Evolutionary conservation across 2,113 vertebrate genomes (phyloP), one percentile per base, ranked within the genome.

Genomic region (Orcinus orca): DNA sequence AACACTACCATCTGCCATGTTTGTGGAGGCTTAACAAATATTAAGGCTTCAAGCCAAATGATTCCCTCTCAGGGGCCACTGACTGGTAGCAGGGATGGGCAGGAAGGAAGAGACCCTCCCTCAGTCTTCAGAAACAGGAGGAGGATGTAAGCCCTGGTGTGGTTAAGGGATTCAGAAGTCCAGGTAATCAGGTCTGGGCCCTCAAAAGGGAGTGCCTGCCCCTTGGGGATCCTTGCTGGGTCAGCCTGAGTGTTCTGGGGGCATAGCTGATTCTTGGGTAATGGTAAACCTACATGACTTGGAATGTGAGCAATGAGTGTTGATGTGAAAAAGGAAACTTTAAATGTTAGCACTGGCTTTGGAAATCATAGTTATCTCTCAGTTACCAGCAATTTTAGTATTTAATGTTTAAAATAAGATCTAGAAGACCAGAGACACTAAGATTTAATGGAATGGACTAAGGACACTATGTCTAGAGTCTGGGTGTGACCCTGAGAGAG

Each of bases 351-450:
- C 70, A 41, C 55, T 85, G 38, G 82, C 47, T 91, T 90, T 95
- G 58, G 86, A 71, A 80, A 92, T 89, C 70, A 25, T 83, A 89
- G 82, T 84, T 88, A 53, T 58, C 50, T 89, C 31, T 96, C 90
- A 31, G 31, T 58, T 88, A 85, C 31, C 55, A 95, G 73, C 38
- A 71, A 41, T 82, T 94, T 90, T 91, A 74, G 38, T 77, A 70
- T 68, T 63, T 77, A 20, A 44, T 90, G 58, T 97, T 91, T 93
- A 94, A 95, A 97, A 58, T 88, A 65, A 82, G 68, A 91, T 47
- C 85, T 77, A 79, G 93, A 94, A 71, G 96, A 85, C 44, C 17
- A 96, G 38, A 88, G 50, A 50, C 50, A 12, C 67, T 50, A 25
- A 65, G 29, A 47, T 77, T 81, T 86, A 67, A 79, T 58, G 53